Evolutionary conservation across 1,140 invertebrate genomes (phyloP).

Genomic region (Platorchestia sp.): DNA sequence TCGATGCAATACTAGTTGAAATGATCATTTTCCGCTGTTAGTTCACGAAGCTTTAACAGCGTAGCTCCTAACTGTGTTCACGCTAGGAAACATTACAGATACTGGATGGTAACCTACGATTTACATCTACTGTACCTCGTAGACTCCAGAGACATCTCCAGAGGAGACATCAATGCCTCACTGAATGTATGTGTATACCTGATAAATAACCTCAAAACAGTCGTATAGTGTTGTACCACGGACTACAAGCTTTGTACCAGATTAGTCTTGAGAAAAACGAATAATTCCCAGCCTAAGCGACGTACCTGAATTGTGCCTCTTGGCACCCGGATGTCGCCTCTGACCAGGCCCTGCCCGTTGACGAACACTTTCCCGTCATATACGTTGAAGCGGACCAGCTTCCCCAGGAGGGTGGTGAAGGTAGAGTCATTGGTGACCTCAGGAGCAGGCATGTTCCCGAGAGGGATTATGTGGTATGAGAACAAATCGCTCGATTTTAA

Average conservation of each 20-base stretch:
- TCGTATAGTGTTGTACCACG: too few species aligned
- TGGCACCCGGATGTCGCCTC: constrained; percentile 56
- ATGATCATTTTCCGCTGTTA: neutral
- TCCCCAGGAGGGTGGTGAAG: constrained; percentile 60
- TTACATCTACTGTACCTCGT: neutral
- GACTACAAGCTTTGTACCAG: neutral
- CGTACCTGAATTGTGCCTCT: constrained; percentile 62
- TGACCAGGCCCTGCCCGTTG: constrained; percentile 57
- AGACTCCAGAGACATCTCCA: neutral
- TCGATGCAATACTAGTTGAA: neutral
- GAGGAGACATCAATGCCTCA: too few species aligned
- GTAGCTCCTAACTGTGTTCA: neutral
- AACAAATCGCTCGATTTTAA: constrained; percentile 57
- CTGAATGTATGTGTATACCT: too few species aligned
- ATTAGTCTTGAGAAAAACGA: neutral
- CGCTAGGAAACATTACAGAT: neutral
- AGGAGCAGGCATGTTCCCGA: constrained; percentile 58
- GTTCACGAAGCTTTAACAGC: too few species aligned
- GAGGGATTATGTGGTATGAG: constrained; percentile 62
- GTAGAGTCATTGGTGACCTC: constrained; percentile 62
- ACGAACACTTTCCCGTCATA: constrained; percentile 58
- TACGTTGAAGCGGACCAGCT: constrained; percentile 62
- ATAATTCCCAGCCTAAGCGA: neutral
- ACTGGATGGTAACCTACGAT: neutral
- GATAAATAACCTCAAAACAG: too few species aligned